phyloP scores from a whole-genome alignment of 2,888 invertebrate genomes.

The Myopa testacea region DNA sequence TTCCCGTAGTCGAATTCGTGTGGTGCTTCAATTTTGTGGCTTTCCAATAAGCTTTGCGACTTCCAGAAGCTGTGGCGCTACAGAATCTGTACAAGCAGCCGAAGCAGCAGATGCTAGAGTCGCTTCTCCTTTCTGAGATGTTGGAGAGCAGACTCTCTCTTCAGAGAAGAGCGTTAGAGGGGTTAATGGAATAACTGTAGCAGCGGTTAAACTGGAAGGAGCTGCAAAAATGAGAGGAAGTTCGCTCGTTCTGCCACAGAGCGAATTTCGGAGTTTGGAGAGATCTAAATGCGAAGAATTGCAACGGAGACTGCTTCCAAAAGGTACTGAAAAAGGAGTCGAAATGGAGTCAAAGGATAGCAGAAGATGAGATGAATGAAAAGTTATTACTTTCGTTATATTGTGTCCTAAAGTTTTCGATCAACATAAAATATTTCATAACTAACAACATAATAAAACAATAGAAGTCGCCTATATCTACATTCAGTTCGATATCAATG shows the following conservation, averaged over 20 bases:
- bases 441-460: too few species aligned
- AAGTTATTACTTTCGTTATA: too few species aligned
- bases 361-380: too few species aligned
- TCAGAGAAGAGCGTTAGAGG: background rate
- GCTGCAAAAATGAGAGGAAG: background rate
- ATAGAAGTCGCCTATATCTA: too few species aligned
- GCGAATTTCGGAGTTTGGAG: background rate
- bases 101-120: background rate
- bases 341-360: too few species aligned
- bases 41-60: slow-evolving; percentile 19
- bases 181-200: background rate
- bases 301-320: too few species aligned
- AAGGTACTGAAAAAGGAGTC: too few species aligned
- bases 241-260: background rate
- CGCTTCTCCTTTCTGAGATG: background rate
- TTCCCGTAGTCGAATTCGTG: background rate
- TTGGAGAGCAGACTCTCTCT: background rate
- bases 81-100: background rate
- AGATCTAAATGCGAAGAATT: too few species aligned
- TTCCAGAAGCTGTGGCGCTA: slow-evolving; percentile 25
- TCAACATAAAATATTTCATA: too few species aligned
- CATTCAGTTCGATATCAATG: too few species aligned
- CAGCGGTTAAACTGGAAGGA: background rate
- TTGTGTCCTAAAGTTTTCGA: too few species aligned
- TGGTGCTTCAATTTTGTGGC: slow-evolving; percentile 17